Evolutionary conservation across 2,888 invertebrate species (phyloP), one percentile per base, ranked within the genome.

Genomic region (Drosophila peninsularis): DNA sequence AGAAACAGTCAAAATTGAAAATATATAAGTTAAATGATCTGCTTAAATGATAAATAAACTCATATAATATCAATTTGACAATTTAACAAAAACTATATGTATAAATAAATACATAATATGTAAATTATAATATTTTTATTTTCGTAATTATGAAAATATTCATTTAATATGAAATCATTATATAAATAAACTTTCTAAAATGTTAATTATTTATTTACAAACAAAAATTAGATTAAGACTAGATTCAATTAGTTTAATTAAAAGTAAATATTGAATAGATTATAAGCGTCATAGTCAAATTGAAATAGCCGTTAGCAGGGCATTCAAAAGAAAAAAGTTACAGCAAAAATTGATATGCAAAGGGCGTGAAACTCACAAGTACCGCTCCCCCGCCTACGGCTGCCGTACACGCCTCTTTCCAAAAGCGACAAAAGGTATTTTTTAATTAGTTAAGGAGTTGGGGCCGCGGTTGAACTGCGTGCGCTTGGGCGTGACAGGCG

Each of bases 261-360:
- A 14, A 42, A 21, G 14, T 7, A 21, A 21, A 13, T 19, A 21
- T 5, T 7, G 3, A 50, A 14, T 50, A 10, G 3, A 9, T 5
- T 34, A 14, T 21, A 13, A 39, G 24, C 7, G 14, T 5, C 17
- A 11, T 17, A 5, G 2, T 5, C 17, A n/a, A 36, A 19, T 36
- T 10, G 3, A 36, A 24, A 32, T 37, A 10, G 32, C 13, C 13
- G 10, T 10, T 44, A 6, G 21, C 14, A 64, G 44, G 6, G 66
- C 17, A 64, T 42, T 21, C 3, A 3, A 11, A 21, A 64, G 56
- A 72, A 36, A 69, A 68, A 69, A 78, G 65, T 41, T 55, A 58
- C 73, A 70, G 41, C 50, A 62, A 67, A 69, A 79, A 85, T 82
- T 88, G 67, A 82, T 82, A 88, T 85, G 74, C 82, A 82, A 64